phyloP scores from a whole-genome alignment of 2,113 vertebrate species.

The Trematomus loennbergii region DNA sequence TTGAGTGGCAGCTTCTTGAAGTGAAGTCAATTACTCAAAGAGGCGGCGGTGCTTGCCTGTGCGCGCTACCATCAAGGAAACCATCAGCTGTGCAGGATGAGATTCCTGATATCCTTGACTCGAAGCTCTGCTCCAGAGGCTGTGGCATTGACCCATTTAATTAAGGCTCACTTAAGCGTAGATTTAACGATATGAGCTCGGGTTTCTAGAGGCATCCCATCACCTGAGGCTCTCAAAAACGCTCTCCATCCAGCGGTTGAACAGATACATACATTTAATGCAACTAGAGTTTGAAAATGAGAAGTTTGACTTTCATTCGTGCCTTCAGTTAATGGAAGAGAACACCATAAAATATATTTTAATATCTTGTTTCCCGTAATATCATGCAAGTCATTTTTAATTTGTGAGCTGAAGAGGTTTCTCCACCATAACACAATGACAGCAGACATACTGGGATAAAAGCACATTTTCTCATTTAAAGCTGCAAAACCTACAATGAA shows the following conservation, averaged over 20 bases:
- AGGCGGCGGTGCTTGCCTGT: slow-evolving; percentile 33
- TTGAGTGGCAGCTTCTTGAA: slow-evolving; percentile 65
- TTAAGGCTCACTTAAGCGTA: slow-evolving; percentile 51
- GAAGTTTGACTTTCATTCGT: slow-evolving; percentile 29
- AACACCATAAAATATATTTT: not conserved
- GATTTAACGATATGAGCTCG: slow-evolving; percentile 53
- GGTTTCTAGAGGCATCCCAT: slow-evolving; percentile 50
- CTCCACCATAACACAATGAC: slow-evolving; percentile 7
- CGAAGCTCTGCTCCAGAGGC: slow-evolving; percentile 47
- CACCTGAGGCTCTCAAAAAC: slow-evolving; percentile 2
- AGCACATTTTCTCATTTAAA: slow-evolving; percentile 20
- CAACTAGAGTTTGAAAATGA: slow-evolving; percentile 11
- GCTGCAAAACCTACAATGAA: slow-evolving; percentile 1
- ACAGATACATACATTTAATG: slow-evolving; percentile 26
- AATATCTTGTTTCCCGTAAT: not conserved
- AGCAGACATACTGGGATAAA: slow-evolving; percentile 35
- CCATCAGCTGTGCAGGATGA: slow-evolving; percentile 53
- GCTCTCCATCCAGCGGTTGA: slow-evolving; percentile 1
- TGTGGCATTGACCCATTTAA: slow-evolving; percentile 38
- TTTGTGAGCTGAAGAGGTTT: slow-evolving; percentile 1
- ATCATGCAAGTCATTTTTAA: not conserved
- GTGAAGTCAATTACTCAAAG: slow-evolving; percentile 64
- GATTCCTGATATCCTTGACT: slow-evolving; percentile 64
- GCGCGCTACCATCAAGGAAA: slow-evolving; percentile 48
- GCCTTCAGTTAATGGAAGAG: slow-evolving; percentile 10